Evolutionary conservation across 1,140 invertebrate genomes (phyloP), one percentile per base, ranked within the genome.

Genomic region (Euura lappo): DNA sequence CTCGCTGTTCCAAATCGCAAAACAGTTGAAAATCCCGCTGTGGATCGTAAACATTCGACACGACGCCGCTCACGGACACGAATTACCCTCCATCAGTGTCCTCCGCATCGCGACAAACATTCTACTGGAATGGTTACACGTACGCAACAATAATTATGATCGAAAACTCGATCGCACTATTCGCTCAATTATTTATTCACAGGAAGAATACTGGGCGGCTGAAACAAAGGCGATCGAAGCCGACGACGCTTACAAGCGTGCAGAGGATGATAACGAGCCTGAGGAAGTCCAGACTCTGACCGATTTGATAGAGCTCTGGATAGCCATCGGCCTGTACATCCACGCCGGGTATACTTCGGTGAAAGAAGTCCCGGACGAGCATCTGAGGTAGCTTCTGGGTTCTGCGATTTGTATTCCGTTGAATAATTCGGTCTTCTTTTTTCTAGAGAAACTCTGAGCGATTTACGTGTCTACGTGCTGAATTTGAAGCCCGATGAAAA

Each of bases 11-110:
- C 81, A 89, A 77, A 89, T 91, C 45, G 91, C 91, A 2, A 86
- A 87, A 45, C 87, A 88, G 74, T 76, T 91, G 42, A 89, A 89
- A 46, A 89, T 93, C 65, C 92, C 92, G 13, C 88, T 90, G 60
- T 93, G 92, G 92, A 89, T 93, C 72, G 89, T 93, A 4, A 89
- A 91, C 72, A 79, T 93, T n/a, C 84, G 92, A 66, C 91, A 93
- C 77, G 89, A 92, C 72, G 89, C 89, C n/a, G 90, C 91, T 28
- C 92, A 93, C 79, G 89, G 89, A 67, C 85, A 89, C 72, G 86
- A 88, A 74, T 80, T 93, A 60, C 91, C 92, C 42, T 86, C 91
- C 0, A 78, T 92, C 11, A 82, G 85, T 47, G 79, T 90, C 70
- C 79, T 93, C 6, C 85, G 90, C 77, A 86, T 89, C 75, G 92